Percentiles rank a stretch among this genome's conserved stretches.
Conservation (phyloP, 2,888 invertebrate species). For the Eristalis tenax region DNA sequence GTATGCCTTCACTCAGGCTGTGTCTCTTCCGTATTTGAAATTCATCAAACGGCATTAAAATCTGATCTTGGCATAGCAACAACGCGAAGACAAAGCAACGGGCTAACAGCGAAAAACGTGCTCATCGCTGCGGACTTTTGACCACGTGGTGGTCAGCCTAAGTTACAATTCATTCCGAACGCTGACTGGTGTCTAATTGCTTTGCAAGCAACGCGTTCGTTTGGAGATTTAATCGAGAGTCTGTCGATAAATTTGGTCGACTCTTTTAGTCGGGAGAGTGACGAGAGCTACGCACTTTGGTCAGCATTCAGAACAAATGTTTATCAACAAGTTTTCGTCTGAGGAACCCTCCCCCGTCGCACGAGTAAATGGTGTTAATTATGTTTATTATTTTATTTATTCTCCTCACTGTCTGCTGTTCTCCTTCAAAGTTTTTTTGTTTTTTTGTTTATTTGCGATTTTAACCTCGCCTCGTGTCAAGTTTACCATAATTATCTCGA, state of each 20-base stretch:
- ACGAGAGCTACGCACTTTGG: not conserved
- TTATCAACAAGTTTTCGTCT: not conserved
- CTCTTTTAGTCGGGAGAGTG: not conserved
- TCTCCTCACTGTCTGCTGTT: not conserved
- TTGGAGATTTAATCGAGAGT: not conserved
- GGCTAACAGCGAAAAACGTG: not conserved
- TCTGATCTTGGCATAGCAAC: not conserved
- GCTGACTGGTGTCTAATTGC: not conserved
- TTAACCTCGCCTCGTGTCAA: slow-evolving; percentile 63
- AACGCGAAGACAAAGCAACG: not conserved
- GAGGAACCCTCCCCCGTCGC: not conserved
- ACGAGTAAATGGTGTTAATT: not conserved
- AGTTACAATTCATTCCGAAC: not conserved
- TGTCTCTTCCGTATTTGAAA: not conserved
- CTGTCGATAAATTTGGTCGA: not conserved
- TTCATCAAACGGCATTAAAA: not conserved
- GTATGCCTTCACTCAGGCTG: not conserved
- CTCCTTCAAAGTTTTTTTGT: slow-evolving; percentile 1
- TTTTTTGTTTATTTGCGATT: slow-evolving; percentile 17
- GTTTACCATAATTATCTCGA: slow-evolving; percentile 45
- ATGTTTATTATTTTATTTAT: not conserved
- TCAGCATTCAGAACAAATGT: not conserved
- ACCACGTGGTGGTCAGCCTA: not conserved
- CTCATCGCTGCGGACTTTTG: not conserved
- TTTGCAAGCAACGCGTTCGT: not conserved